Evolutionary conservation across 1,140 invertebrate species (phyloP).

Genomic region (Caerostris extrusa): DNA sequence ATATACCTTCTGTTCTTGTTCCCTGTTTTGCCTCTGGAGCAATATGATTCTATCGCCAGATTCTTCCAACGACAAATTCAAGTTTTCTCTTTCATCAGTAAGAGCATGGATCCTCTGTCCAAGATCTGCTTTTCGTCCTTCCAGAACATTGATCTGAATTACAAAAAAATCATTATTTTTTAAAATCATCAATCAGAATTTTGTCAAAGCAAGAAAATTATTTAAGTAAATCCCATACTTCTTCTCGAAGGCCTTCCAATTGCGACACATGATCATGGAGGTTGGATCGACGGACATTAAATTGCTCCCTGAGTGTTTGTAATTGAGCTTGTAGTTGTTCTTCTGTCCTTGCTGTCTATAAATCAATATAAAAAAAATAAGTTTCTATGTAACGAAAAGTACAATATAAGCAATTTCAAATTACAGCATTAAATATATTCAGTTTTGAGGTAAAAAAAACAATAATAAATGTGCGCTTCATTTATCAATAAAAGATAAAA

Average conservation of each 20-base stretch:
- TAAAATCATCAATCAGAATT: background rate
- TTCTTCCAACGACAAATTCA: conserved; percentile 91
- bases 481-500: no score
- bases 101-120: conserved; percentile 87
- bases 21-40: conserved; percentile 91
- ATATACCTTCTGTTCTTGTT: conserved; percentile 88
- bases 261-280: conserved; percentile 93
- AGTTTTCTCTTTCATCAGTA: conserved; percentile 89
- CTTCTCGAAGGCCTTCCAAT: conserved; percentile 92
- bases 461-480: no score
- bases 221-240: conserved; percentile 83
- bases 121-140: conserved; percentile 91
- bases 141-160: conserved; percentile 88
- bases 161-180: background rate
- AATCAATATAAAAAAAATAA: background rate
- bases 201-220: background rate
- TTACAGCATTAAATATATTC: background rate
- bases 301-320: conserved; percentile 91
- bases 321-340: conserved; percentile 90
- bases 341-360: conserved; percentile 88
- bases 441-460: no score
- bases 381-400: background rate
- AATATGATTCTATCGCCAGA: conserved; percentile 92
- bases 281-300: conserved; percentile 87
- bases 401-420: background rate